Evolutionary conservation across 2,113 vertebrate genomes (phyloP).

Genomic region (Bombycilla garrulus): DNA sequence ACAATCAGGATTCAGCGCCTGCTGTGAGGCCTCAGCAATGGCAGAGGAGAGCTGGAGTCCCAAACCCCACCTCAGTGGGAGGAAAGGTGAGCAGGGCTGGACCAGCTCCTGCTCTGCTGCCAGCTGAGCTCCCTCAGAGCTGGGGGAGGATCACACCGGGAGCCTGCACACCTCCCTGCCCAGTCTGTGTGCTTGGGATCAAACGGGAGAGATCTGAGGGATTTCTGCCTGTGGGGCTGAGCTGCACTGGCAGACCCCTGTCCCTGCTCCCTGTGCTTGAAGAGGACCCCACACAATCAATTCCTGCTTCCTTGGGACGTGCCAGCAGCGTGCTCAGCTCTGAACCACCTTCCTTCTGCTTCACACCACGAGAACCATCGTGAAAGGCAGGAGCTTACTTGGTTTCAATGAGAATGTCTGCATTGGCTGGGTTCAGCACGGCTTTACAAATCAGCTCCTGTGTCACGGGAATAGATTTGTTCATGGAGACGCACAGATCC

Average conservation of each 20-base stretch:
- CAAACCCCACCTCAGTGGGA: accelerated
- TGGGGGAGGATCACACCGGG: background rate
- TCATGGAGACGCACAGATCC: conserved; percentile 97
- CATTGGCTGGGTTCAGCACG: conserved; percentile 89
- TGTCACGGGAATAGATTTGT: conserved; percentile 96
- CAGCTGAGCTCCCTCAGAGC: background rate
- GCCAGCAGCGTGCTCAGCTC: background rate
- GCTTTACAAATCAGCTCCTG: conserved; percentile 98
- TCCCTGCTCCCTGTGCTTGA: background rate
- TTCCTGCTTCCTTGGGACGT: background rate
- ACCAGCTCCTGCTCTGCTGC: background rate
- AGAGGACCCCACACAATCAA: background rate
- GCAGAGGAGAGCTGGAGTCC: background rate
- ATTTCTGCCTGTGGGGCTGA: background rate
- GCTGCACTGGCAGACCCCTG: background rate
- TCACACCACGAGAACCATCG: background rate
- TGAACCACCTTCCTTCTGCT: conserved; percentile 6
- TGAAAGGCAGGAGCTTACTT: conserved; percentile 78
- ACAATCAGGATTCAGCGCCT: background rate
- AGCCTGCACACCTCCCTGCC: background rate
- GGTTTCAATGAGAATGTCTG: conserved; percentile 97
- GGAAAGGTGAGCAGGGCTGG: background rate
- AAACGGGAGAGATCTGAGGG: background rate
- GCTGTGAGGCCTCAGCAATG: background rate
- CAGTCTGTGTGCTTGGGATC: background rate